Base-by-base conservation (phyloP, 2,888 invertebrate genomes). In the Drosophila merina region DNA sequence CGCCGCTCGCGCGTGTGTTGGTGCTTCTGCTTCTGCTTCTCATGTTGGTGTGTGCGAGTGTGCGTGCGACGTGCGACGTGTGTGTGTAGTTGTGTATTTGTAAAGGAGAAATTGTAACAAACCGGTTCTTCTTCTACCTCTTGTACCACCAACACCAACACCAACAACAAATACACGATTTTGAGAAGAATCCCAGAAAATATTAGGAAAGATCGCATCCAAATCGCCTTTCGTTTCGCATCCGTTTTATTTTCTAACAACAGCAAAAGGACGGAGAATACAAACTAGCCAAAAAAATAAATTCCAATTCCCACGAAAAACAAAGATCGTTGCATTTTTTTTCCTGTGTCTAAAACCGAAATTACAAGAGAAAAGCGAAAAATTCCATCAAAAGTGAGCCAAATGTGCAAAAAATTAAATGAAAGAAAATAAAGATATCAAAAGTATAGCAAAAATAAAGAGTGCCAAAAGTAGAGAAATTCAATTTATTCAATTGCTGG, bases 81-180 rank as follows among this genome's bases (percentile, higher is more conserved):
- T 36, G 36, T 55, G 72, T 36, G 33, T 63, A n/a, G 42, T 45
- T 66, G 70, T 57, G 60, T 57, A 45, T 38, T 48, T 47, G 58
- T 58, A 45, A 71, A 55, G 62, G 62, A 71, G 70, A 62, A 72
- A 62, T 70, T 54, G 62, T 71, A 45, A 50, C 48, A 36, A 70
- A 70, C 70, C 70, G 70, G 70, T 70, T 70, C 49, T 57, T 30
- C 14, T 48, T 36, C 36, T 42, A 42, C 42, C 14, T 42, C 42
- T 42, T 42, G 42, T 20, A 42, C 12, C 42, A 42, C 42, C 36
- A 33, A 9, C 33, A 10, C 9, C 31, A 10, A 10, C 6, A 10
- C 36, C 5, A 36, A 10, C 36, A 36, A 36, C 36, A 12, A 36
- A 36, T 36, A 36, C n/a, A 36, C 36, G n/a, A 36, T 10, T n/a